Evolutionary conservation across 2,113 vertebrate species (phyloP), one percentile per base, ranked within the genome.

Genomic region (Arothron firmamentum): DNA sequence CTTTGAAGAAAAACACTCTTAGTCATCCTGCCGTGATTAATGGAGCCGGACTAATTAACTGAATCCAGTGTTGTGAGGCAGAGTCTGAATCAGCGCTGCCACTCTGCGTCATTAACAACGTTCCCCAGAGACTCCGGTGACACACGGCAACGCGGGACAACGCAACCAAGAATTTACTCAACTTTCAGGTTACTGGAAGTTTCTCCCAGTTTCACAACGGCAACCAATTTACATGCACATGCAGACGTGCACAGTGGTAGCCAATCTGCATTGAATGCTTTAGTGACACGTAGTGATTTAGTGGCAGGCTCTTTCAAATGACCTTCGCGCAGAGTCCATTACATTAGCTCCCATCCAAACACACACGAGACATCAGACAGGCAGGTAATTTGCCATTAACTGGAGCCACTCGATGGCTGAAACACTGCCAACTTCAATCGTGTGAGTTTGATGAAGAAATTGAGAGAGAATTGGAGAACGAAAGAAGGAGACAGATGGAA

Each of bases 341-440:
- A 80, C 56, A 63, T 56, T 54, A 56, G 13, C 56, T 34, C 19
- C 28, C 1, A 25, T 13, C 45, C 62, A 19, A 54, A 62, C 65
- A 69, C 65, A 80, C 59, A 15, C 45, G 42, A 23, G 58, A 79
- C 70, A 59, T 62, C 57, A 63, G 60, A 79, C 65, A 72, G 52
- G 58, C 64, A 79, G 77, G 77, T 84, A 85, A 86, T 84, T 78
- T 31, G 13, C 69, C 72, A 78, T 84, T 82, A 82, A 82, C 62
- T 80, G 52, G 21, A 74, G 65, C 76, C 75, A 75, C 70, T 86
- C 79, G 65, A 72, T 74, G 54, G 50, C 75, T 80, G 76, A 84
- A 76, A 81, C 74, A 66, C 72, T 79, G 84, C 80, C 82, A 82
- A 56, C 48, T 78, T 73, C 74, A 79, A 84, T 81, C 67, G 65